phyloP scores from a whole-genome alignment of 2,797 vertebrate genomes.

The Anguilla obscura region DNA sequence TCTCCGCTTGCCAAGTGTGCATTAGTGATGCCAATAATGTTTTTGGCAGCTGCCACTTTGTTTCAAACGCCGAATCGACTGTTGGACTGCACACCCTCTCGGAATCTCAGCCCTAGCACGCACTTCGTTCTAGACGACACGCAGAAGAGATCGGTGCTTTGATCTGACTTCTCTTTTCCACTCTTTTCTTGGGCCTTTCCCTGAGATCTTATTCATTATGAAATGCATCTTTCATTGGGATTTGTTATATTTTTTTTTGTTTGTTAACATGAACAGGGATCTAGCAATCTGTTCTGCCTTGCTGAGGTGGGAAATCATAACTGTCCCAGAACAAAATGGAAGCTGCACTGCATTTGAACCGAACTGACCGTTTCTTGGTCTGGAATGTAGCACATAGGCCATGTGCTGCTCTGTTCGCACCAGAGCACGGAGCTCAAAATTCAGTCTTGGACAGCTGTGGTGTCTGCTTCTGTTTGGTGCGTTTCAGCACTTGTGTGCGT shows the following conservation, averaged over 20 bases:
- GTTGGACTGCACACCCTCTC: background rate
- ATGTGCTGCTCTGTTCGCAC: background rate
- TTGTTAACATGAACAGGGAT: too few species aligned
- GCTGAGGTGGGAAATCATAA: background rate
- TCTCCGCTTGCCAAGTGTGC: background rate
- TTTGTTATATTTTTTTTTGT: background rate
- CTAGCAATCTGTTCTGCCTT: background rate
- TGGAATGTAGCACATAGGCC: background rate
- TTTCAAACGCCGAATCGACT: background rate
- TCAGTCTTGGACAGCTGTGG: background rate
- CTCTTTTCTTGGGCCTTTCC: background rate
- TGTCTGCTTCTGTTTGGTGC: background rate
- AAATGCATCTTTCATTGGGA: background rate
- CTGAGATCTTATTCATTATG: background rate
- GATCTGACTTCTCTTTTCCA: background rate
- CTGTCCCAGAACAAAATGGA: background rate
- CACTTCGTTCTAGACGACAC: background rate
- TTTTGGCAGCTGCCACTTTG: slow-evolving; percentile 6
- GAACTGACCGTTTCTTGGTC: background rate
- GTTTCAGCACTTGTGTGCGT: background rate
- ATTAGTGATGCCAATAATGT: background rate
- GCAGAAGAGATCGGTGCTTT: background rate
- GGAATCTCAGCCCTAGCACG: background rate
- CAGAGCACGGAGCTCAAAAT: background rate
- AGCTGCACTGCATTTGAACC: background rate